phyloP scores from a whole-genome alignment of 2,113 vertebrate genomes.

The Raja brachyura region DNA sequence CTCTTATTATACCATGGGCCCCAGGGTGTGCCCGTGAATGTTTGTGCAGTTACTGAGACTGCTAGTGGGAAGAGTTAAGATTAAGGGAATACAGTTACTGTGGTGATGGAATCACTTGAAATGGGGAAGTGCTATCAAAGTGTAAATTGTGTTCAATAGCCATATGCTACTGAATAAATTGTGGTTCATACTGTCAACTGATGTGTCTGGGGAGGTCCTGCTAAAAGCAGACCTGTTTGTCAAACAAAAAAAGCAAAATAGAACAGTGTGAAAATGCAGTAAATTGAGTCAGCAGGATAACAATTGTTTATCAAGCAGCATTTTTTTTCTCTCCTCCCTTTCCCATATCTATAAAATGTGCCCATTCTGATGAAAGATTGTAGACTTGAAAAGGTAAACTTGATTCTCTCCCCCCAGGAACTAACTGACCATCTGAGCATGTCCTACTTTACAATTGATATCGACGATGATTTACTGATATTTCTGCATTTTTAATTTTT shows the following conservation, averaged over 20 bases:
- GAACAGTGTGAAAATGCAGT: neutral
- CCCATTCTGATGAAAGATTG: too few species aligned
- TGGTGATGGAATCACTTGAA: constrained; percentile 28
- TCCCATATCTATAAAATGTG: too few species aligned
- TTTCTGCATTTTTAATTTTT: neutral
- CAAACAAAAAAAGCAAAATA: neutral
- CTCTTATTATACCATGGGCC: neutral
- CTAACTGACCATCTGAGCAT: too few species aligned
- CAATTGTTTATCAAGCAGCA: neutral
- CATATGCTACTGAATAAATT: constrained; percentile 32
- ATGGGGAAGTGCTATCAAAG: constrained; percentile 17
- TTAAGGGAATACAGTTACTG: constrained; percentile 24
- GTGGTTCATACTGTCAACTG: neutral
- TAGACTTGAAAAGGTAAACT: too few species aligned
- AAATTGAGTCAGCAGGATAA: neutral
- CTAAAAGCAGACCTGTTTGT: neutral
- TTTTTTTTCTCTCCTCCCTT: too few species aligned
- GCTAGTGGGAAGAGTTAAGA: constrained; percentile 4
- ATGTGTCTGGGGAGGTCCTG: neutral
- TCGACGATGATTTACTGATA: neutral
- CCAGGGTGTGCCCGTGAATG: neutral
- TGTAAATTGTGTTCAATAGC: constrained; percentile 4
- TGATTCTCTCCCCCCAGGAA: too few species aligned
- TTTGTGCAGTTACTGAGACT: neutral
- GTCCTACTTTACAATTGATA: too few species aligned